Percentiles rank a stretch among this genome's conserved stretches.
Evolutionary conservation across 2,113 vertebrate species (phyloP).

Genomic region (Rhinogobius similis): DNA sequence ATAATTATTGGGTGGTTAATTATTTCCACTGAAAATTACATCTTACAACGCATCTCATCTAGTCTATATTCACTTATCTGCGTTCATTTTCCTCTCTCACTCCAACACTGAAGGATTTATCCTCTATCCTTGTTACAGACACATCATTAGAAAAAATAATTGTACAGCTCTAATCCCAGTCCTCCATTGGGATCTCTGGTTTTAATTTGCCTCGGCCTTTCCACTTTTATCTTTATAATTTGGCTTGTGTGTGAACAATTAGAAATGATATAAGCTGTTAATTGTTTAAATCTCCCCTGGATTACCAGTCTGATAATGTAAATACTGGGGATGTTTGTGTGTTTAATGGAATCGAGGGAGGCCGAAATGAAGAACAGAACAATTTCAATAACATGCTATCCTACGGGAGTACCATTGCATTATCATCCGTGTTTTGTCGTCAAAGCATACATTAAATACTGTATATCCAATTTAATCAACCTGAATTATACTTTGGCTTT

Average conservation of each 20-base stretch:
- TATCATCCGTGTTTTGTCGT: background rate
- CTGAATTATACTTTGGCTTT: background rate
- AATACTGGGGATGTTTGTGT: conserved; percentile 37
- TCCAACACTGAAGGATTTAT: conserved; percentile 10
- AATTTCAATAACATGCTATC: conserved; percentile 41
- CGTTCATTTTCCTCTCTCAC: background rate
- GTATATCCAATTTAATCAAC: too few relatives aligned
- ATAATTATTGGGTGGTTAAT: background rate
- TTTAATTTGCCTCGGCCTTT: conserved; percentile 45
- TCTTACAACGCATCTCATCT: background rate
- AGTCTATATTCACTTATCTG: background rate
- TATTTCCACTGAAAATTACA: background rate
- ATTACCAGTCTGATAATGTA: conserved; percentile 36
- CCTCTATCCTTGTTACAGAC: conserved; percentile 39
- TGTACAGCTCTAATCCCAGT: conserved; percentile 44
- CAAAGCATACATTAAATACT: background rate
- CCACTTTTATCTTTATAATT: conserved; percentile 45
- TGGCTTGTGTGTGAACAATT: conserved; percentile 53
- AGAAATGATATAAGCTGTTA: conserved; percentile 48
- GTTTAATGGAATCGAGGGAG: conserved; percentile 46
- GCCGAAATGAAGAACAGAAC: conserved; percentile 25
- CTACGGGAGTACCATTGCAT: conserved; percentile 24
- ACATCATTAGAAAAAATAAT: conserved; percentile 58
- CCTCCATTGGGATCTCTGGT: conserved; percentile 54
- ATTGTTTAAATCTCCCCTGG: conserved; percentile 53